phyloP scores from a whole-genome alignment of 2,888 invertebrate genomes.

The Drepanosiphum platanoidis region DNA sequence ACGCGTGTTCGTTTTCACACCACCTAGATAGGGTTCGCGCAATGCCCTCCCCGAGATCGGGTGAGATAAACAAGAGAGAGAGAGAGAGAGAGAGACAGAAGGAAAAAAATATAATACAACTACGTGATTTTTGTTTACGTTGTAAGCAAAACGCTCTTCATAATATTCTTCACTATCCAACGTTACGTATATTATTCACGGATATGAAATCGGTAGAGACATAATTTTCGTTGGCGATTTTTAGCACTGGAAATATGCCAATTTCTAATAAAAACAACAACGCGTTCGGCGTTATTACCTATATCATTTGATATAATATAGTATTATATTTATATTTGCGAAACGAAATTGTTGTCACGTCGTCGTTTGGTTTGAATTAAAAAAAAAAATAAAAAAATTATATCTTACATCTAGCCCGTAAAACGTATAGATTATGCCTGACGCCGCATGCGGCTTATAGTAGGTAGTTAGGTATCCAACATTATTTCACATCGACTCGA shows the following conservation, averaged over 20 bases:
- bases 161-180: background rate
- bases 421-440: background rate
- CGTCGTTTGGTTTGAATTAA: background rate
- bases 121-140: background rate
- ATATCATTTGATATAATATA: too few relatives aligned
- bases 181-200: too few relatives aligned
- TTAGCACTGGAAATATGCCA: background rate
- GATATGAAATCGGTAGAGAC: too few relatives aligned
- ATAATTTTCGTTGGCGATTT: too few relatives aligned
- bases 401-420: background rate
- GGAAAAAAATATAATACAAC: background rate
- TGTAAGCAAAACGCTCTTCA: background rate
- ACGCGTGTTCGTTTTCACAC: conserved; percentile 57
- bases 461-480: too few relatives aligned
- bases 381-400: too few relatives aligned
- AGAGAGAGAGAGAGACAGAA: too few relatives aligned
- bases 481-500: background rate
- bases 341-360: background rate
- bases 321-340: too few relatives aligned
- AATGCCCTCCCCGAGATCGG: conserved; percentile 25
- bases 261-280: background rate
- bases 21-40: conserved; percentile 27
- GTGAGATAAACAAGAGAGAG: too few relatives aligned
- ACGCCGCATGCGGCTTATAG: background rate
- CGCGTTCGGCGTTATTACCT: background rate